Percentiles rank a stretch among this genome's conserved stretches.
These are phyloP conservation scores for Andrena praecox DNA, from an alignment of 2,888 invertebrate genomes.

Conservation along the genomic window DNA sequence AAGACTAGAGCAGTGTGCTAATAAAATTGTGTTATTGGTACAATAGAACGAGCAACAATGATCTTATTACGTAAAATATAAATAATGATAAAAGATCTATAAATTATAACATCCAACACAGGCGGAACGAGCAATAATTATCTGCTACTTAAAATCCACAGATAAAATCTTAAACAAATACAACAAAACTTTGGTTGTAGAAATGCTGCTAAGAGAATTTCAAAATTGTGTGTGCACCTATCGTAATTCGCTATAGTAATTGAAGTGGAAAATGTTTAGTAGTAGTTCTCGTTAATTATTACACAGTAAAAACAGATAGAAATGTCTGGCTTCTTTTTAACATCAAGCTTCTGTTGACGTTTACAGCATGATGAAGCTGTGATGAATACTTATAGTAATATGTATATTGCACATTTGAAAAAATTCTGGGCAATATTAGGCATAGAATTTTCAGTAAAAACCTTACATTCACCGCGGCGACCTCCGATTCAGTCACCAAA, in stretches of 20 bases:
- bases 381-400: slow-evolving; percentile 42
- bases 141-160: slow-evolving; percentile 36
- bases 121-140: slow-evolving; percentile 56
- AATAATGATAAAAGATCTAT: slow-evolving; percentile 61
- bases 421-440: slow-evolving; percentile 64
- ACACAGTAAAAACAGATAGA: slow-evolving; percentile 41
- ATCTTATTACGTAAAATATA: slow-evolving; percentile 54
- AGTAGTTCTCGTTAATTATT: slow-evolving; percentile 44
- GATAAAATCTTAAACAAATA: slow-evolving; percentile 57
- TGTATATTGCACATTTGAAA: slow-evolving; percentile 63
- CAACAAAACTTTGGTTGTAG: slow-evolving; percentile 63
- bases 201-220: slow-evolving; percentile 48
- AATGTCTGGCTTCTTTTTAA: slow-evolving; percentile 30
- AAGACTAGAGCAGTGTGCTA: slow-evolving; percentile 73
- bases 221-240: slow-evolving; percentile 15
- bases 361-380: slow-evolving; percentile 34
- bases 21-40: slow-evolving; percentile 63
- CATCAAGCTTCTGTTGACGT: slow-evolving; percentile 46
- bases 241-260: slow-evolving; percentile 26
- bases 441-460: slow-evolving; percentile 65
- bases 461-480: slow-evolving; percentile 59
- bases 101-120: slow-evolving; percentile 61
- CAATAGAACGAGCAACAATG: slow-evolving; percentile 52
- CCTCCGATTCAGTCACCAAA: slow-evolving; percentile 56
- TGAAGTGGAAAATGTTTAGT: slow-evolving; percentile 31